Evolutionary conservation across 2,797 vertebrate species (phyloP), one percentile per base, ranked within the genome.

Genomic region (Mus caroli): DNA sequence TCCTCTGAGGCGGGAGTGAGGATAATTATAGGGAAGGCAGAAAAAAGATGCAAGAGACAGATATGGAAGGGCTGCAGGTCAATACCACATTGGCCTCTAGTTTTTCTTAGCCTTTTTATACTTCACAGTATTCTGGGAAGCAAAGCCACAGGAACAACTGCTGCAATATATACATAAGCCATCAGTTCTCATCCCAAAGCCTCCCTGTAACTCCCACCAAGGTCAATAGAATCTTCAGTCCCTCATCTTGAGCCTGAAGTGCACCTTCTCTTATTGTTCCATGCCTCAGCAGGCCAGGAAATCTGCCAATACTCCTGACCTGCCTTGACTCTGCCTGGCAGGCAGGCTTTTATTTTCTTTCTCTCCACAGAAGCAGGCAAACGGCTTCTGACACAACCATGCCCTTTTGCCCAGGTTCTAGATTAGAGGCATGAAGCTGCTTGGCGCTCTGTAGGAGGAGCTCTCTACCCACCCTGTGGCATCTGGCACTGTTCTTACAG

Each of bases 401-500:
- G 46, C 73, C 85, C 69, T 83, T 88, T 67, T 20, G 64, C 67
- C 64, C 54, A 31, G 77, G 31, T 54, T 92, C 76, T 64, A 34
- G 80, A 28, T 91, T 46, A 67, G 78, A 40, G n/a, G 14, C 34
- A 0, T 26, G n/a, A 43, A 67, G 43, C 75, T 77, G 1, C 88
- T 87, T 82, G 75, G 43, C 75, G 5, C 86, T 88, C 89, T 91
- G 37, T 73, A 64, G 43, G 46, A 92, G 19, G 69, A 91, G 24
- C 88, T 86, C 92, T 93, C 83, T 91, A 67, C 64, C 52, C 34
- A 84, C 75, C 37, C 76, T 94, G 11, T 15, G 60, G 77, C 46
- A 14, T 91, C 86, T 90, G 76, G 80, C 60, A 87, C 22, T 80
- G 34, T 94, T 94, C 69, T 91, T 96, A 84, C 37, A 60, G 88